Percentiles rank a stretch among this genome's conserved stretches.
These are phyloP conservation scores for Tridacna crocea DNA, from an alignment of 2,888 invertebrate species.

Conservation along the genomic window DNA sequence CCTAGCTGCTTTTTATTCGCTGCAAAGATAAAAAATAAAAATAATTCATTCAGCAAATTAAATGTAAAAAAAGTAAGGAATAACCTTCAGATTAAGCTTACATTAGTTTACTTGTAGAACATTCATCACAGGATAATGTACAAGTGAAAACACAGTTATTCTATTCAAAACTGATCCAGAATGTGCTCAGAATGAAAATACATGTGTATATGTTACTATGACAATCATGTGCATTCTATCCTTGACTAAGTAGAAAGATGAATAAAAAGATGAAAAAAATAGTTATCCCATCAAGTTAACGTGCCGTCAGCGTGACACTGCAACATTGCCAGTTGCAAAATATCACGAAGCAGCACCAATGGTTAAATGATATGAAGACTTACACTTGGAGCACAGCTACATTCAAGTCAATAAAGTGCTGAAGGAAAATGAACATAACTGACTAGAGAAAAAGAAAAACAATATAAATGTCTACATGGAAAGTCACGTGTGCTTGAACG, in stretches of 20 bases:
- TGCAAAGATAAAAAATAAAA: too few relatives aligned
- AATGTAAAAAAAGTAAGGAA: too few relatives aligned
- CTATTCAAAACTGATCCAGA: not conserved
- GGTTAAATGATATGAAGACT: constrained; percentile 8
- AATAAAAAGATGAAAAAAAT: constrained; percentile 26
- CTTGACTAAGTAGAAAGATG: constrained; percentile 24
- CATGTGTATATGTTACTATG: not conserved
- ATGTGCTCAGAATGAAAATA: not conserved
- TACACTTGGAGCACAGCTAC: not conserved
- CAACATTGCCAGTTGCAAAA: not conserved
- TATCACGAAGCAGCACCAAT: constrained; percentile 11
- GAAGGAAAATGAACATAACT: not conserved
- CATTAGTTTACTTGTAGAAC: too few relatives aligned
- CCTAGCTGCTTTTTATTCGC: too few relatives aligned
- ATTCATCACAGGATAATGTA: too few relatives aligned
- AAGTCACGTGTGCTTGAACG: constrained; percentile 73
- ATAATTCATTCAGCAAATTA: too few relatives aligned
- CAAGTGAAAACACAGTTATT: too few relatives aligned
- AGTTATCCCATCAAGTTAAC: not conserved
- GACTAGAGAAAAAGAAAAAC: not conserved
- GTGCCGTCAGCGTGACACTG: not conserved
- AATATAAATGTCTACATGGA: not conserved
- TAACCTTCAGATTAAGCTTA: too few relatives aligned
- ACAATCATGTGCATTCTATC: constrained; percentile 1
- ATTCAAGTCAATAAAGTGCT: not conserved